Base-by-base conservation (phyloP, 2,888 invertebrate species). In the Glyphotaelius pellucidus region DNA sequence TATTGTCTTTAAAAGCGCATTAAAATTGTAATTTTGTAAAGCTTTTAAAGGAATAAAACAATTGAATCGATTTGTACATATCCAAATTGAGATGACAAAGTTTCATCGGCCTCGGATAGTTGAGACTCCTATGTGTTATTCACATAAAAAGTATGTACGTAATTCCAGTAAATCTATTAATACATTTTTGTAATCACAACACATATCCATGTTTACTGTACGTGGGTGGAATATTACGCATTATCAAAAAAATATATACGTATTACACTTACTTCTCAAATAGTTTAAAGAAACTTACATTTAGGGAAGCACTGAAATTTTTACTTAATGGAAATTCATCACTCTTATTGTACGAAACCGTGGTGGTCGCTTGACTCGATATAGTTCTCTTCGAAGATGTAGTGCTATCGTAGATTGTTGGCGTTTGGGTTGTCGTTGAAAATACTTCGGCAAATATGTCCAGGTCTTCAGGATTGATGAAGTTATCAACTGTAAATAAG, bases 401-500 rank as follows among this genome's bases (percentile, higher is more conserved):
- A n/a, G 83, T 14, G 86, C 47, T 32, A 47, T 42, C 19, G 81
- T 80, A n/a, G 32, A 25, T 67, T 1, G 67, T 67, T 9, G 67
- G 67, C 67, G 5, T 4, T 67, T 67, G 25, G 0, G 86, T 80
- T 32, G 83, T 42, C 7, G 81, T 80, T 35, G 42, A 91, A 47
- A 90, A 79, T 19, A 92, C 67, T n/a, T 92, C 42, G 3, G 91
- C 81, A 14, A 93, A 89, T 15, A 90, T 52, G 31, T 92, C 42
- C 35, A 93, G 81, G 89, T 93, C 93, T 2, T 93, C 93, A 9
- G 93, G 93, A 90, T 92, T 94, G 30, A 94, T 94, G 83, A 91
- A 93, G 87, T 94, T 92, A 25, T 93, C 93, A 91, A 94, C 93
- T 94, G 89, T 7, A 93, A 92, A 31, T 25, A n/a, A 89, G 80